Percentiles rank a stretch among this genome's conserved stretches.
Evolutionary conservation across 2,797 vertebrate species (phyloP).

Genomic region (Mus spretus): DNA sequence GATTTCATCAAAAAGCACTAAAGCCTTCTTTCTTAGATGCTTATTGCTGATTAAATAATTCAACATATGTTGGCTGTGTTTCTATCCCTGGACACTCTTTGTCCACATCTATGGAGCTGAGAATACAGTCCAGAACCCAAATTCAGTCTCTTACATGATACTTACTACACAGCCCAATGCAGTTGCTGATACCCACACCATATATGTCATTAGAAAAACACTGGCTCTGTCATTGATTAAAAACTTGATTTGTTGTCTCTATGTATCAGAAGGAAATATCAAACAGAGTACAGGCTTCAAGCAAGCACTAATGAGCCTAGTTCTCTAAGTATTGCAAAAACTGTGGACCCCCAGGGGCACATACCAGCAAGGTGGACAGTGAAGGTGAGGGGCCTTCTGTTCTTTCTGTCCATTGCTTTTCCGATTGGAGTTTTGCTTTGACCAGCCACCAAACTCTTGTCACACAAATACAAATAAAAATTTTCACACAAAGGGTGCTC

Average conservation of each 20-base stretch:
- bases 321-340: neutral
- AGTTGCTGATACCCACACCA: neutral
- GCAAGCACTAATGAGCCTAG: neutral
- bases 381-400: neutral
- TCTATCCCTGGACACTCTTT: neutral
- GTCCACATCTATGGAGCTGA: neutral
- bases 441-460: neutral
- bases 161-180: neutral
- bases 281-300: neutral
- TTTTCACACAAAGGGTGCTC: constrained; percentile 27
- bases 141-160: neutral
- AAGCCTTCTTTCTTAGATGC: neutral
- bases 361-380: neutral
- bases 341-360: neutral
- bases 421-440: neutral
- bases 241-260: neutral
- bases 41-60: neutral
- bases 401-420: neutral
- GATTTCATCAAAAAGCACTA: neutral
- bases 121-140: neutral
- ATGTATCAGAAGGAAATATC: neutral
- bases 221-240: neutral
- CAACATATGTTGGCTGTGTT: neutral
- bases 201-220: neutral
- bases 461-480: neutral